A percentile compares a stretch with the other conserved stretches of the same genome.
Evolutionary conservation across 2,113 vertebrate genomes (phyloP).

Genomic region (Theropithecus gelada): DNA sequence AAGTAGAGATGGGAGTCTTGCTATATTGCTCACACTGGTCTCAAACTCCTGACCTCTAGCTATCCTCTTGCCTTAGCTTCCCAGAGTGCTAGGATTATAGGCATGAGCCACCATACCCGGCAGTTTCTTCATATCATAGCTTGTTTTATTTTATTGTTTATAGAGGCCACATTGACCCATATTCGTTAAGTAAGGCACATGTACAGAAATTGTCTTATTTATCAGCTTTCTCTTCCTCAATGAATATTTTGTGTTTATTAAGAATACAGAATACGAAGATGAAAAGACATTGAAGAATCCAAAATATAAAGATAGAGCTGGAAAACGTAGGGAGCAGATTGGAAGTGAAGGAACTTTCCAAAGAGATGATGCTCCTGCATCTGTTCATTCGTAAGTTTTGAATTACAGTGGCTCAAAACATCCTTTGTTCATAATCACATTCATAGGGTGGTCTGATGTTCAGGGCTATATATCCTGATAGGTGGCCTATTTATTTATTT

Average conservation of each 20-base stretch:
- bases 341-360: slow-evolving; percentile 95
- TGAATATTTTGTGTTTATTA: slow-evolving; percentile 65
- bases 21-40: too few species aligned
- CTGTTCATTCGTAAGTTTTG: slow-evolving; percentile 91
- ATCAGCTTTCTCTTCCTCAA: slow-evolving; percentile 49
- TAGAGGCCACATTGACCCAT: background rate
- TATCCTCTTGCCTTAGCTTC: too few species aligned
- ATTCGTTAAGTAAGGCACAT: slow-evolving; percentile 24
- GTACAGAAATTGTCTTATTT: background rate
- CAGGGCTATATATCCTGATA: background rate
- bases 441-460: background rate
- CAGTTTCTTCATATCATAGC: background rate
- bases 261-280: slow-evolving; percentile 94
- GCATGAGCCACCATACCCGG: too few species aligned
- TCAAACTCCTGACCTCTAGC: too few species aligned
- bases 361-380: slow-evolving; percentile 94
- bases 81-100: too few species aligned
- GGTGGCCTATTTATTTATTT: background rate
- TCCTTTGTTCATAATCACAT: background rate
- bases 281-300: slow-evolving; percentile 90
- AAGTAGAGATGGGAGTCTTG: too few species aligned
- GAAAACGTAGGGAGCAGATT: slow-evolving; percentile 91
- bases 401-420: background rate
- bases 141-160: background rate
- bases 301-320: slow-evolving; percentile 95